phyloP scores from a whole-genome alignment of 2,888 invertebrate species.

The Gortyna flavago region DNA sequence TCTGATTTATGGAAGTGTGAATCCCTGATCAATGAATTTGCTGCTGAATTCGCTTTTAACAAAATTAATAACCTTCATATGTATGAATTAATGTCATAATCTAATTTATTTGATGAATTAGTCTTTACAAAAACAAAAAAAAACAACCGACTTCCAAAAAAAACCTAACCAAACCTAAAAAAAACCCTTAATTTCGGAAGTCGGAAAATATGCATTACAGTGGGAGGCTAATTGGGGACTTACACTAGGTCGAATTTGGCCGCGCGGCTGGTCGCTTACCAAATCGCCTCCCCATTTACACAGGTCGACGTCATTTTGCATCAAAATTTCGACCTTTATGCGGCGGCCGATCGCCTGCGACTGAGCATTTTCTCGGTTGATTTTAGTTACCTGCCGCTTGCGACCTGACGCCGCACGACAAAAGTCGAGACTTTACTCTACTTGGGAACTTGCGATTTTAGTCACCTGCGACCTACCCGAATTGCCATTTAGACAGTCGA shows the following conservation, averaged over 20 bases:
- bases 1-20: neutral
- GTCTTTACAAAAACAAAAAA: no score
- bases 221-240: neutral
- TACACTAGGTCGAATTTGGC: neutral
- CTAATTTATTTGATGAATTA: neutral
- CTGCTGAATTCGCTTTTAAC: neutral
- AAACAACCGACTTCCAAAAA: no score
- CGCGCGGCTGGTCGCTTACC: no score
- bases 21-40: neutral
- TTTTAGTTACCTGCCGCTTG: no score
- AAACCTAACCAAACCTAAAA: no score
- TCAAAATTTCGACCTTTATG: neutral
- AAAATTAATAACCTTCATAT: neutral
- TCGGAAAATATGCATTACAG: neutral
- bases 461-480: no score
- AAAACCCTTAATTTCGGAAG: no score
- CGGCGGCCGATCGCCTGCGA: neutral
- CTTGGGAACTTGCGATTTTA: no score
- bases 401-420: no score
- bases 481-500: no score
- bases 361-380: neutral
- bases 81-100: neutral
- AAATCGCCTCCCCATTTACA: neutral
- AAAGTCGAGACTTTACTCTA: no score
- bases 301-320: neutral